Percentiles rank a stretch among this genome's conserved stretches.
Evolutionary conservation across 2,888 invertebrate species (phyloP).

Genomic region (Drosophila planitibia): DNA sequence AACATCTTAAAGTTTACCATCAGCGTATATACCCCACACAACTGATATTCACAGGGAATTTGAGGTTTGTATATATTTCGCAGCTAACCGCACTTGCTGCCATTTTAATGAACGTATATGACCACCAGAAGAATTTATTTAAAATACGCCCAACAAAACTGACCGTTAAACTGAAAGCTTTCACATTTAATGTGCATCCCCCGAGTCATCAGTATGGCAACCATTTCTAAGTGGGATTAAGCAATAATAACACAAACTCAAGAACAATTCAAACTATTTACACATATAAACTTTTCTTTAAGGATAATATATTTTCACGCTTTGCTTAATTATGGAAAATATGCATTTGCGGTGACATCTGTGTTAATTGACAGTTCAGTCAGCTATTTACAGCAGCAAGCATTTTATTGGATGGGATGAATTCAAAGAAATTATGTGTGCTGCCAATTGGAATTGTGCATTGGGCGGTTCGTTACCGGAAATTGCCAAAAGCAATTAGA

Average conservation of each 20-base stretch:
- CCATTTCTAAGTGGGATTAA: conserved; percentile 22
- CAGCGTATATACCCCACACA: background rate
- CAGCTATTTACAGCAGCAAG: background rate
- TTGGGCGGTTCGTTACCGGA: conserved; percentile 2
- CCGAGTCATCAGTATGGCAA: conserved; percentile 1
- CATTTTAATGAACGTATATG: background rate
- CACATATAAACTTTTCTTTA: background rate
- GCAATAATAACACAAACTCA: background rate
- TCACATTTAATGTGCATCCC: conserved; percentile 19
- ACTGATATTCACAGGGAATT: conserved; percentile 5
- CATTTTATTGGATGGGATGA: background rate
- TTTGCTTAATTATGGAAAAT: background rate
- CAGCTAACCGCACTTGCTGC: background rate
- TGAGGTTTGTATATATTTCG: background rate
- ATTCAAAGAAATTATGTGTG: conserved; percentile 24
- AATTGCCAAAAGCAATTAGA: conserved; percentile 37
- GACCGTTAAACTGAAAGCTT: conserved; percentile 66
- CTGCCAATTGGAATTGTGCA: conserved; percentile 10
- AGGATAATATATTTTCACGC: conserved; percentile 15
- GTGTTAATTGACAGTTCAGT: conserved; percentile 7
- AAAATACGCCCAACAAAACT: conserved; percentile 1
- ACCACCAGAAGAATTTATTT: background rate
- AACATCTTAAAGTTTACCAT: background rate
- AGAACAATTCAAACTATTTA: conserved; percentile 19
- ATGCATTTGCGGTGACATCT: conserved; percentile 10